These are phyloP conservation scores for Polydrusus cervinus DNA, from an alignment of 2,888 invertebrate species.

Conservation along the genomic window DNA sequence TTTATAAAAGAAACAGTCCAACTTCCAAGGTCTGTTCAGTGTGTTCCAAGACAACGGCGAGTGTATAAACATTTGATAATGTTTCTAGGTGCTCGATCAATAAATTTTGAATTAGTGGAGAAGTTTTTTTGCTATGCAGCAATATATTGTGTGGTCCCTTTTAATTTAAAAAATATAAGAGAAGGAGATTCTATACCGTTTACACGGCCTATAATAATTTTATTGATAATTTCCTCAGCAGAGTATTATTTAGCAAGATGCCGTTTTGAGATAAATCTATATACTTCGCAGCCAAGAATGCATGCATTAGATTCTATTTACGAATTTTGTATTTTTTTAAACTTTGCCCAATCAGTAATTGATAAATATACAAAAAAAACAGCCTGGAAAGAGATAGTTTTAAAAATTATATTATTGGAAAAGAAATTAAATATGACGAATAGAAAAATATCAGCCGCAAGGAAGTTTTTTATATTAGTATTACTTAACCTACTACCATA, in stretches of 20 bases:
- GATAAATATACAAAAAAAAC: neutral
- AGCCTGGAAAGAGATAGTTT: neutral
- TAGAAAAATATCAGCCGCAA: neutral
- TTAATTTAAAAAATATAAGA: neutral
- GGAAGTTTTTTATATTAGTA: neutral
- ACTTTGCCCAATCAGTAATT: neutral
- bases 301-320: neutral
- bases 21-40: too few relatives aligned
- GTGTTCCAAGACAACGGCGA: too few relatives aligned
- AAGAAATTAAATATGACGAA: neutral
- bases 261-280: neutral
- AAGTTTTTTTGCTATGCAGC: slow-evolving; percentile 1
- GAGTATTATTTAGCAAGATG: neutral
- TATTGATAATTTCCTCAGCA: neutral
- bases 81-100: neutral
- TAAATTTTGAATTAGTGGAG: neutral
- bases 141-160: neutral
- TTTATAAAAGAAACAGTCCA: too few relatives aligned
- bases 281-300: neutral
- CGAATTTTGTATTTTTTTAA: neutral
- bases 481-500: slow-evolving; percentile 1
- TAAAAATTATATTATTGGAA: neutral
- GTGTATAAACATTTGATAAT: neutral
- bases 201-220: neutral
- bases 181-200: neutral